Evolutionary conservation across 2,888 invertebrate genomes (phyloP).

Genomic region (Busseola fusca): DNA sequence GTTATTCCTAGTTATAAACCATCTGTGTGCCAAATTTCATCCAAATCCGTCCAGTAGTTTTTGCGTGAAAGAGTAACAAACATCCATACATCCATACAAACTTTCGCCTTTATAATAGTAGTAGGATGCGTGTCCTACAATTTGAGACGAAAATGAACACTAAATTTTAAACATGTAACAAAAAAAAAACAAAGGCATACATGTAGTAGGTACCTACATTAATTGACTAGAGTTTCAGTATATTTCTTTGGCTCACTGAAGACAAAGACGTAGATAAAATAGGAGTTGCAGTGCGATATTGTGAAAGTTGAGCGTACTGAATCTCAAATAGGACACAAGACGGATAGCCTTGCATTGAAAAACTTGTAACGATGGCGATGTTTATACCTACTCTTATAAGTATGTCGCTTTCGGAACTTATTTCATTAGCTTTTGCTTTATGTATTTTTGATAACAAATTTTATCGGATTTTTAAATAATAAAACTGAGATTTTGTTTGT

Average conservation of each 20-base stretch:
- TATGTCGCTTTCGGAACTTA: not conserved
- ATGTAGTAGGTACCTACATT: slow-evolving; percentile 25
- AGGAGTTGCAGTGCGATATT: slow-evolving; percentile 74
- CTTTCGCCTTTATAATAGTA: too few species aligned
- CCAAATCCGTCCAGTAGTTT: too few species aligned
- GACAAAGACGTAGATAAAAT: slow-evolving; percentile 75
- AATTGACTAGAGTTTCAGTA: slow-evolving; percentile 62
- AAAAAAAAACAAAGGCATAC: slow-evolving; percentile 26
- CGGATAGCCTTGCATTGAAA: slow-evolving; percentile 52
- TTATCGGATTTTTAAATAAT: not conserved
- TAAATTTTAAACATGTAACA: slow-evolving; percentile 35
- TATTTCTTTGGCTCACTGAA: slow-evolving; percentile 63
- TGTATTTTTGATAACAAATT: not conserved
- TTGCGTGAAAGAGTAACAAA: too few species aligned
- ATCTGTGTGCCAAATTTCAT: too few species aligned
- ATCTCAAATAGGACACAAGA: slow-evolving; percentile 73
- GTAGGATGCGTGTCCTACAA: too few species aligned
- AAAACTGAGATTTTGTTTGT: not conserved
- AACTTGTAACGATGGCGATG: slow-evolving; percentile 3
- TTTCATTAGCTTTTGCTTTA: not conserved
- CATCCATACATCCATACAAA: too few species aligned
- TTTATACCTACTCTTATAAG: slow-evolving; percentile 8
- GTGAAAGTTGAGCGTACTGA: slow-evolving; percentile 75
- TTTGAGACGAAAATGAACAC: slow-evolving; percentile 15
- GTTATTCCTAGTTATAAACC: too few species aligned